phyloP scores from a whole-genome alignment of 2,113 vertebrate species.

The Cariama cristata region DNA sequence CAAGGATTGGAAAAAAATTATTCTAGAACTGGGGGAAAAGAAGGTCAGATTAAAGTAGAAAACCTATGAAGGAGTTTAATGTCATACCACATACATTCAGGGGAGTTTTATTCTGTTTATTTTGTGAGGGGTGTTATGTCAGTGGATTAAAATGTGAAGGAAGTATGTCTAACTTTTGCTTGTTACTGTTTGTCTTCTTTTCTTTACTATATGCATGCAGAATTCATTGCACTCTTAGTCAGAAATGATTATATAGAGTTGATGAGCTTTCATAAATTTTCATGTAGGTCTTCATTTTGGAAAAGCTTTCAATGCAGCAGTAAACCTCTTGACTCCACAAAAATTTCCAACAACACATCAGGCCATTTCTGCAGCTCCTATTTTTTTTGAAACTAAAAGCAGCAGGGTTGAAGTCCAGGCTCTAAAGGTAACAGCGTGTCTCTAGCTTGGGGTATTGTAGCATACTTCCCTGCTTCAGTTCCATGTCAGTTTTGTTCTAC shows the following conservation, averaged over 20 bases:
- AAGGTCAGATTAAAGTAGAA: background rate
- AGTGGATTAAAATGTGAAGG: background rate
- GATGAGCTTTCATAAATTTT: background rate
- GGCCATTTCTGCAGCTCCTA: background rate
- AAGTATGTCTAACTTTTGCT: background rate
- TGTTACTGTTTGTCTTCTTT: background rate
- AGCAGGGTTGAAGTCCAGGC: background rate
- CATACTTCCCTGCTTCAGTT: background rate
- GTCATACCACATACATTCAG: background rate
- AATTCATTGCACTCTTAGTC: background rate
- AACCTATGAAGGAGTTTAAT: background rate
- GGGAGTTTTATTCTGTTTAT: background rate
- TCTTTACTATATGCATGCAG: background rate
- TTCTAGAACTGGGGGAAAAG: background rate
- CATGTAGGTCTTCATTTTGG: background rate
- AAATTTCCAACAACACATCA: too few species aligned
- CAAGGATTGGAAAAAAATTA: background rate
- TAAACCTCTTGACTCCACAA: background rate
- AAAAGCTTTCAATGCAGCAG: background rate
- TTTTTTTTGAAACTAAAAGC: background rate
- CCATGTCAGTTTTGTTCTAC: background rate
- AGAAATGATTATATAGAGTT: background rate
- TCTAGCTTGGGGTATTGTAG: background rate
- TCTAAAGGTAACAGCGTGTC: background rate
- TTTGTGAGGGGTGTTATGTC: background rate